These are phyloP conservation scores for Argynnis bischoffii DNA, from an alignment of 2,888 invertebrate species.

Conservation along the genomic window DNA sequence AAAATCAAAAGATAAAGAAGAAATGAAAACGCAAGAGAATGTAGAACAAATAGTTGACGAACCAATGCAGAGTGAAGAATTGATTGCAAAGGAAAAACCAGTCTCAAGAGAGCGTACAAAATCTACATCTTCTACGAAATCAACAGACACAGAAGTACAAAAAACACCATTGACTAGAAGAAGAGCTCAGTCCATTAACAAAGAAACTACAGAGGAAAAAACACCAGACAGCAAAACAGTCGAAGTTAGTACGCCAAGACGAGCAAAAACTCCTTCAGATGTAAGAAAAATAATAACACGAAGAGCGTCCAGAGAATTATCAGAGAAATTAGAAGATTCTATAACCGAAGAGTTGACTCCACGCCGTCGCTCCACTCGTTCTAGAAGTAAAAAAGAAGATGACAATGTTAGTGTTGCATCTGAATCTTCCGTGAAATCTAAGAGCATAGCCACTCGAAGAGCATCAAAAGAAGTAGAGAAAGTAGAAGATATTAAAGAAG, in stretches of 20 bases:
- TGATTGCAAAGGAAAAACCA: slow-evolving; percentile 24
- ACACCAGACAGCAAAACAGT: slow-evolving; percentile 48
- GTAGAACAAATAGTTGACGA: slow-evolving; percentile 10
- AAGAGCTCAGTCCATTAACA: slow-evolving; percentile 59
- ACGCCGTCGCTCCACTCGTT: slow-evolving; percentile 53
- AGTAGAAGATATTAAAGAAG: slow-evolving; percentile 45
- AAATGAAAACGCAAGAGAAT: neutral
- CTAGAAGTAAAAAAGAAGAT: slow-evolving; percentile 57
- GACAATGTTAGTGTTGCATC: slow-evolving; percentile 67
- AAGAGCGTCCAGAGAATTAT: slow-evolving; percentile 66
- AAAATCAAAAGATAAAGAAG: neutral
- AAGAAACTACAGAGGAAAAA: slow-evolving; percentile 52
- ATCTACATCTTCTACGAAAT: slow-evolving; percentile 49
- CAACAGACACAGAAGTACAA: slow-evolving; percentile 40
- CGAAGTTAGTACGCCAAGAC: slow-evolving; percentile 39
- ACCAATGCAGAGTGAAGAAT: slow-evolving; percentile 21
- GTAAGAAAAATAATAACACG: slow-evolving; percentile 66
- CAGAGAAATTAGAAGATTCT: slow-evolving; percentile 55
- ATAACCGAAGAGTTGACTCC: slow-evolving; percentile 60
- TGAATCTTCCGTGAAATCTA: slow-evolving; percentile 58
- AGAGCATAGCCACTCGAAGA: neutral
- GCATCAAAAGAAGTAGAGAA: neutral
- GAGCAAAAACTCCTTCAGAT: slow-evolving; percentile 65
- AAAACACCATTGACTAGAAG: slow-evolving; percentile 62
- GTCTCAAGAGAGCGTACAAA: slow-evolving; percentile 24